A percentile compares a stretch with the other conserved stretches of the same genome.
These are phyloP conservation scores for Ptychoptera contaminata DNA, from an alignment of 2,888 invertebrate genomes.

Conservation along the genomic window DNA sequence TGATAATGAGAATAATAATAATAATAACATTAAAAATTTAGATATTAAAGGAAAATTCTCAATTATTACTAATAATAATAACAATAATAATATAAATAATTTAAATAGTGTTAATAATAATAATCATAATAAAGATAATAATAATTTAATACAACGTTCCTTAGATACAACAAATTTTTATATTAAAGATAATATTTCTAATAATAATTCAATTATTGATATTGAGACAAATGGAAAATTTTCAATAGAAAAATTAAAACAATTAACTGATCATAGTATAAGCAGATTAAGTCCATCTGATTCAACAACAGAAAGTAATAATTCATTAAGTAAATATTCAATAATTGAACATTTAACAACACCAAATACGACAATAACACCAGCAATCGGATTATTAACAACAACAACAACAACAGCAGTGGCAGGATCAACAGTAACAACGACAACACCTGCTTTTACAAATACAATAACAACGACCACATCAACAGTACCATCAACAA, in stretches of 20 bases:
- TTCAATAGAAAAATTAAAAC: constrained; percentile 27
- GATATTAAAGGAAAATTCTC: too few relatives aligned
- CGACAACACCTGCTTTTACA: neutral
- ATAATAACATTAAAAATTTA: too few relatives aligned
- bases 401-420: neutral
- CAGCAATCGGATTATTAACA: constrained; percentile 12
- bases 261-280: constrained; percentile 25
- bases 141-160: too few relatives aligned
- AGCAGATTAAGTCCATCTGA: constrained; percentile 25
- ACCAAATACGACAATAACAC: constrained; percentile 17
- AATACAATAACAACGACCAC: neutral
- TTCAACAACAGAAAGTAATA: constrained; percentile 8
- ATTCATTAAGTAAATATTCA: constrained; percentile 7
- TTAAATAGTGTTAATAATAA: too few relatives aligned
- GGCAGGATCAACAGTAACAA: neutral
- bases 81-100: too few relatives aligned
- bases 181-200: too few relatives aligned
- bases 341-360: constrained; percentile 12
- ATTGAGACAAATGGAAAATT: constrained; percentile 19
- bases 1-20: too few relatives aligned
- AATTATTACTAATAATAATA: too few relatives aligned
- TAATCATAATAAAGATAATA: too few relatives aligned
- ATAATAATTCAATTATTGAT: constrained; percentile 4
- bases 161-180: too few relatives aligned
- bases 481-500: constrained; percentile 8